Conservation (phyloP, 2,113 vertebrate species). For the Taxidea taxus region DNA sequence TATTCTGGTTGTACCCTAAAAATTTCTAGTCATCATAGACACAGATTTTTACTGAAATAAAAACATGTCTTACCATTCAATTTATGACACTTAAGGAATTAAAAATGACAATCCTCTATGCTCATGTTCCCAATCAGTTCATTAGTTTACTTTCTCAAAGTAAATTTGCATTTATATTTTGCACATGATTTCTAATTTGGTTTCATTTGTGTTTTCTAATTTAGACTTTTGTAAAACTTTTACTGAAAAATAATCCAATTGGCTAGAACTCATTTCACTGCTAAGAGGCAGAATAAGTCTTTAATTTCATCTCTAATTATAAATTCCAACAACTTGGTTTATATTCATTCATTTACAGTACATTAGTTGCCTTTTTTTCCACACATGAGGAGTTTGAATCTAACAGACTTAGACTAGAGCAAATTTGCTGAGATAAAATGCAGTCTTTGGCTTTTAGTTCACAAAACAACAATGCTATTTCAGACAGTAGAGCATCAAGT, state of each 20-base stretch:
- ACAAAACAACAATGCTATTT: not conserved
- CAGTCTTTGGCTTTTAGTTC: slow-evolving; percentile 40
- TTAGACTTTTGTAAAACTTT: slow-evolving; percentile 52
- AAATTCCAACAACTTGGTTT: slow-evolving; percentile 58
- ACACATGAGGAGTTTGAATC: slow-evolving; percentile 61
- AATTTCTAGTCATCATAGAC: not conserved
- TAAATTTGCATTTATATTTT: slow-evolving; percentile 47
- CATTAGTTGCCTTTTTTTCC: slow-evolving; percentile 52
- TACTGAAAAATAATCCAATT: slow-evolving; percentile 48
- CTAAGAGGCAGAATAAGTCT: slow-evolving; percentile 39
- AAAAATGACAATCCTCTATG: not conserved
- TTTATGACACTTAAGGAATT: not conserved
- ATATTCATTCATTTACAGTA: slow-evolving; percentile 64
- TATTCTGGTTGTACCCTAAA: not conserved
- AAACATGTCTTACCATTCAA: not conserved
- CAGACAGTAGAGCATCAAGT: not conserved
- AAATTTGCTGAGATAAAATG: slow-evolving; percentile 43
- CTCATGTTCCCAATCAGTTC: not conserved
- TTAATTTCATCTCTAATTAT: slow-evolving; percentile 71
- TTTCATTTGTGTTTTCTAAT: slow-evolving; percentile 37
- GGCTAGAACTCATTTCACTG: slow-evolving; percentile 50
- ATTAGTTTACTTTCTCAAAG: slow-evolving; percentile 28
- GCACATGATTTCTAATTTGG: slow-evolving; percentile 30
- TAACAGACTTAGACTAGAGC: slow-evolving; percentile 34
- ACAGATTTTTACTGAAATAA: slow-evolving; percentile 14